Evolutionary conservation across 1,140 invertebrate genomes (phyloP).

Genomic region (Pseudomyrmex concolor): DNA sequence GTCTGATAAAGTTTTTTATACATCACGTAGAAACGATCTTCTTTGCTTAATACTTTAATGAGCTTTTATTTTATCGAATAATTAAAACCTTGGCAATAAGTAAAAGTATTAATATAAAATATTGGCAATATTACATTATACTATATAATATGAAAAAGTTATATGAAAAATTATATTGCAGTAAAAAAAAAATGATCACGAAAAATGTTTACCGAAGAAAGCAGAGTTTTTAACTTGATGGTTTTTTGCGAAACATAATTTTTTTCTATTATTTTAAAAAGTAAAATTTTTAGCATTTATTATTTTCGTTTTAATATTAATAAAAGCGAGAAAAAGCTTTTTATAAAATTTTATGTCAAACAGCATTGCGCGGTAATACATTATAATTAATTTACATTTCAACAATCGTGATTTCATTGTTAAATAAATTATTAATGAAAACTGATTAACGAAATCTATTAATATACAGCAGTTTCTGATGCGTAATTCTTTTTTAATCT

Average conservation of each 20-base stretch:
- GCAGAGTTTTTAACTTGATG: too few relatives aligned
- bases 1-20: slow-evolving; percentile 25
- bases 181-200: too few relatives aligned
- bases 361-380: not conserved
- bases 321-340: not conserved
- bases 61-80: not conserved
- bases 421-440: slow-evolving; percentile 41
- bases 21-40: not conserved
- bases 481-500: slow-evolving; percentile 61
- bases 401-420: slow-evolving; percentile 7
- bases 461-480: slow-evolving; percentile 6
- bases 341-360: slow-evolving; percentile 15
- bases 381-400: slow-evolving; percentile 31
- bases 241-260: too few relatives aligned
- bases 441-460: slow-evolving; percentile 22
- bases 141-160: too few relatives aligned
- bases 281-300: too few relatives aligned
- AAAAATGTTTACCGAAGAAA: too few relatives aligned
- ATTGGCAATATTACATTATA: not conserved
- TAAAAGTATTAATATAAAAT: too few relatives aligned
- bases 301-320: not conserved
- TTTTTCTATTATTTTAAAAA: too few relatives aligned
- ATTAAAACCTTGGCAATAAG: slow-evolving; percentile 25
- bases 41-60: not conserved
- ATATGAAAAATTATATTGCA: too few relatives aligned